These are phyloP conservation scores for Nebria brevicollis DNA, from an alignment of 2,888 invertebrate genomes.

Conservation along the genomic window DNA sequence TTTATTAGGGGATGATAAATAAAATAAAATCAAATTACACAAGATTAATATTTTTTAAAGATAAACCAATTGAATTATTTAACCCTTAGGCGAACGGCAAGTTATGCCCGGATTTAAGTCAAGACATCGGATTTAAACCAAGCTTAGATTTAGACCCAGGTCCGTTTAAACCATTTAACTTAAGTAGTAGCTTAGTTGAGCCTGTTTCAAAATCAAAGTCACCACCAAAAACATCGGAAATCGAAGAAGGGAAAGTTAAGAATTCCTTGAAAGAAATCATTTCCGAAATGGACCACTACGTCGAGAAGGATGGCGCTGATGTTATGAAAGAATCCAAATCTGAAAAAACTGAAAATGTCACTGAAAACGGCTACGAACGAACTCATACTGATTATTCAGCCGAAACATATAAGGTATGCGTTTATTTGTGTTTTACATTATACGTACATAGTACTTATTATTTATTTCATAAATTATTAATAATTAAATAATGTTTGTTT, in stretches of 20 bases:
- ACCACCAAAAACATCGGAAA: conserved; percentile 55
- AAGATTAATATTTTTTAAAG: not conserved
- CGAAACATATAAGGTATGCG: conserved; percentile 28
- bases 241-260: conserved; percentile 67
- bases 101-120: conserved; percentile 23
- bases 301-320: conserved; percentile 61
- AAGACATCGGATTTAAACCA: conserved; percentile 14
- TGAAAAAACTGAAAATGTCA: conserved; percentile 34
- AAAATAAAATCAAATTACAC: no score
- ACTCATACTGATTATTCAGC: conserved; percentile 30
- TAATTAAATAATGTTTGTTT: not conserved
- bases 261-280: conserved; percentile 70
- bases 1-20: no score
- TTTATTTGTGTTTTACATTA: not conserved
- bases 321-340: conserved; percentile 52
- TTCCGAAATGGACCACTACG: conserved; percentile 70
- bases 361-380: conserved; percentile 50
- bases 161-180: not conserved
- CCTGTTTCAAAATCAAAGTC: not conserved
- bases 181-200: not conserved
- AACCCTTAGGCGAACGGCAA: conserved; percentile 32
- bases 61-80: not conserved
- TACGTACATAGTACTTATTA: not conserved
- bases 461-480: not conserved
- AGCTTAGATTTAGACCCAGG: conserved; percentile 34